These are phyloP conservation scores for Sesamia inferens DNA, from an alignment of 2,888 invertebrate species.

Conservation along the genomic window DNA sequence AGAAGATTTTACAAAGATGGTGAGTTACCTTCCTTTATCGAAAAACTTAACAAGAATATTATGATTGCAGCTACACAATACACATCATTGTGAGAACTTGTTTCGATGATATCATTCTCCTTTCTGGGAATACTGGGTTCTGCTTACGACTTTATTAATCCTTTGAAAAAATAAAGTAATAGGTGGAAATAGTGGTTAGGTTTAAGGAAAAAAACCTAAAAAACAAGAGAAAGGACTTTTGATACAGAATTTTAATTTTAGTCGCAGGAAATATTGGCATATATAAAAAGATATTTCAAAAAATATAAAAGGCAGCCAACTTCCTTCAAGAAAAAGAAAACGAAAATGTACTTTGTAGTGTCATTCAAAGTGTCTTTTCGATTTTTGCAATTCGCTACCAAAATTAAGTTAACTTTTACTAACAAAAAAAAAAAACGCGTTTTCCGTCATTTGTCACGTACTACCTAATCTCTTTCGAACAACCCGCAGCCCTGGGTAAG, in stretches of 20 bases:
- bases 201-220: neutral
- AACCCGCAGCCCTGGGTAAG: too few relatives aligned
- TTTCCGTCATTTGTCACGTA: too few relatives aligned
- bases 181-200: neutral
- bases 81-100: neutral
- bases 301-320: too few relatives aligned
- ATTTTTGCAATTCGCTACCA: too few relatives aligned
- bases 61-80: too few relatives aligned
- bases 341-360: too few relatives aligned
- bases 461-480: too few relatives aligned
- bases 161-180: conserved; percentile 3
- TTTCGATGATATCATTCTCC: conserved; percentile 15
- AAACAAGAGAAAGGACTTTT: conserved; percentile 22
- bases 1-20: conserved; percentile 90
- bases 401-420: too few relatives aligned
- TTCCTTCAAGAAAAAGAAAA: too few relatives aligned
- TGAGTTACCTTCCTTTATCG: conserved; percentile 51
- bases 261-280: neutral
- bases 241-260: neutral
- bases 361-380: too few relatives aligned
- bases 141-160: neutral
- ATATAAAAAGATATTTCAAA: too few relatives aligned
- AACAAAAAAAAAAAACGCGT: too few relatives aligned
- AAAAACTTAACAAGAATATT: neutral
- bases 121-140: neutral